These are phyloP conservation scores for Synergus gifuensis DNA, from an alignment of 2,888 invertebrate genomes.

Conservation along the genomic window DNA sequence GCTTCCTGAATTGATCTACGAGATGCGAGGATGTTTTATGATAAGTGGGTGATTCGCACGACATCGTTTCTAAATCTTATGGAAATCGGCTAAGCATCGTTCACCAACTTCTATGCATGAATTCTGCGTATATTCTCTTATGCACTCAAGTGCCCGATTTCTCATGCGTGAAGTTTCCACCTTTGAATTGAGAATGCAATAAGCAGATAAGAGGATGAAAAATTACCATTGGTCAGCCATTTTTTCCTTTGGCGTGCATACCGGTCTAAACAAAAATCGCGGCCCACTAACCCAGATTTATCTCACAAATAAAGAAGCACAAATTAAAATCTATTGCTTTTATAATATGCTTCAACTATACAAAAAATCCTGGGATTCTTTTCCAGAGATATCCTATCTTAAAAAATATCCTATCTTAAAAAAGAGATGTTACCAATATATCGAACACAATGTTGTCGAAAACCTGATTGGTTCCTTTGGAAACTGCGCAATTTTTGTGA, in stretches of 20 bases:
- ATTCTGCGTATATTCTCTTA: background rate
- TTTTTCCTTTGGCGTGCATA: constrained; percentile 41
- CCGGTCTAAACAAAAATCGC: constrained; percentile 59
- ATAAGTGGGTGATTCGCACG: constrained; percentile 8
- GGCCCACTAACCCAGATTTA: constrained; percentile 63
- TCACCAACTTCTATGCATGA: background rate
- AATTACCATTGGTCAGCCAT: constrained; percentile 45
- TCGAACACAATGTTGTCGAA: no score
- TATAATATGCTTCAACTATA: background rate
- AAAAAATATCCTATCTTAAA: no score
- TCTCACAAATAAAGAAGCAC: constrained; percentile 43
- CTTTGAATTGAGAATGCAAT: constrained; percentile 56
- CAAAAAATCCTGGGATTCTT: constrained; percentile 6
- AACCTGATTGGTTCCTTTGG: no score
- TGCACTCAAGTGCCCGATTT: constrained; percentile 44
- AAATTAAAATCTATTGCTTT: constrained; percentile 6
- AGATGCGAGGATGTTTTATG: background rate
- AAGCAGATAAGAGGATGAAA: constrained; percentile 55
- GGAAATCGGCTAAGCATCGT: constrained; percentile 14
- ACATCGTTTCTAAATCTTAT: constrained; percentile 18
- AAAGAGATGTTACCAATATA: no score
- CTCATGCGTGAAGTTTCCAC: constrained; percentile 64
- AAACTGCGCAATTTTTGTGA: no score
- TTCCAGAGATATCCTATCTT: background rate
- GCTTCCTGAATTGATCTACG: background rate